Base-by-base conservation (phyloP, 1,140 invertebrate species). In the Anastatus disparis region DNA sequence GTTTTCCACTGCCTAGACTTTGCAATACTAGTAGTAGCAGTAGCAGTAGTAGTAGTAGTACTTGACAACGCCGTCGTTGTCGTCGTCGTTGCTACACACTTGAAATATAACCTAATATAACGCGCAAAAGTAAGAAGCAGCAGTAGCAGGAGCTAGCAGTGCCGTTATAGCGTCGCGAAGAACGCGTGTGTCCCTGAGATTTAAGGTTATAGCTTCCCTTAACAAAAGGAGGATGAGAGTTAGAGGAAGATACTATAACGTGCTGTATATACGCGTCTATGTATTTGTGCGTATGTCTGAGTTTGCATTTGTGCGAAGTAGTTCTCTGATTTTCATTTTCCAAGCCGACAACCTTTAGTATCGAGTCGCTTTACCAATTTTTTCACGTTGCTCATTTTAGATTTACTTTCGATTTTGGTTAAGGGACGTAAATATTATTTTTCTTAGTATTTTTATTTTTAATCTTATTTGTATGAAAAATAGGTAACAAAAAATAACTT, bases 31-130 rank as follows among this genome's bases (percentile, higher is more conserved):
- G n/a, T n/a, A n/a, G n/a, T n/a, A n/a, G n/a, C n/a, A n/a, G n/a
- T n/a, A n/a, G n/a, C n/a, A n/a, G n/a, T n/a, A n/a, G n/a, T n/a
- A n/a, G n/a, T n/a, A n/a, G n/a, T n/a, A n/a, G n/a, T n/a, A n/a
- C n/a, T n/a, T n/a, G n/a, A n/a, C n/a, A n/a, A n/a, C n/a, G n/a
- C n/a, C n/a, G n/a, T n/a, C n/a, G n/a, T n/a, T n/a, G n/a, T n/a
- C n/a, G n/a, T 31, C 40, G 24, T 50, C 29, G 26, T 20, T 29
- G 31, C 31, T 35, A 35, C 31, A 35, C 31, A 9, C 46, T 59
- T 66, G 44, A 65, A 65, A 58, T 66, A 66, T 65, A 65, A 52
- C 70, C 55, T 66, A 70, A 62, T 63, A 63, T 63, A 63, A 35
- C 61, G 40, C 2, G 0, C 26, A 15, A 2, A 12, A 20, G 8